Percentiles rank a stretch among this genome's conserved stretches.
Conservation (phyloP, 2,113 vertebrate genomes). For the Cepphus grylle region DNA sequence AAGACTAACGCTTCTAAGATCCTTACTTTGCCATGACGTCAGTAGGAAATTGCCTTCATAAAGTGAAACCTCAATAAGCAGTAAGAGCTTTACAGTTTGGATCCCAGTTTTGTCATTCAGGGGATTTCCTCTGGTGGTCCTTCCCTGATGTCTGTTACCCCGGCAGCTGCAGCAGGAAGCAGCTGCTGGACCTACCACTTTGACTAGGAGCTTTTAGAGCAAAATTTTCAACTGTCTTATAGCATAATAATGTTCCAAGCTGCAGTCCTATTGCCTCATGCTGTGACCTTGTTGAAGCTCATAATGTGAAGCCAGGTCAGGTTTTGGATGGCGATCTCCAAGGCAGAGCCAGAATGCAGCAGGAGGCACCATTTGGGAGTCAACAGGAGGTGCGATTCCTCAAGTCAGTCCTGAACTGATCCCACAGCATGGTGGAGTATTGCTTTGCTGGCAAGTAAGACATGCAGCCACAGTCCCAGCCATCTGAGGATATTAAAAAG, state of each 20-base stretch:
- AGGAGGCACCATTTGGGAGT: constrained; percentile 43
- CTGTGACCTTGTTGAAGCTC: constrained; percentile 27
- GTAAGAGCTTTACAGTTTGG: not conserved
- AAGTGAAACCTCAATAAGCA: not conserved
- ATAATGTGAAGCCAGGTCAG: not conserved
- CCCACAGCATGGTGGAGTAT: constrained; percentile 29
- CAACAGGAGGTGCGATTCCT: constrained; percentile 37
- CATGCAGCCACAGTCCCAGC: not conserved
- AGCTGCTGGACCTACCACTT: not conserved
- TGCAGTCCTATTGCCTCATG: not conserved
- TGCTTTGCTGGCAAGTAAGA: constrained; percentile 18
- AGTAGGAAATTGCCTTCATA: not conserved
- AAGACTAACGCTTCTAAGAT: not conserved
- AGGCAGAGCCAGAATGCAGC: constrained; percentile 18
- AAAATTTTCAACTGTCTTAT: not conserved
- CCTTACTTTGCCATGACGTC: not conserved
- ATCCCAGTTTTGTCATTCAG: not conserved
- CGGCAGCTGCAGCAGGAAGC: not conserved
- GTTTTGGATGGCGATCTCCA: not conserved
- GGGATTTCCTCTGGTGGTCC: not conserved
- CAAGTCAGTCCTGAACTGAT: constrained; percentile 39
- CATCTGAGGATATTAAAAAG: constrained; percentile 35
- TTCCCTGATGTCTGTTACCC: not conserved
- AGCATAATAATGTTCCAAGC: not conserved
- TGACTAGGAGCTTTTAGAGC: not conserved